Evolutionary conservation across 2,113 vertebrate genomes (phyloP), one percentile per base, ranked within the genome.

Genomic region (Girardinichthys multiradiatus): DNA sequence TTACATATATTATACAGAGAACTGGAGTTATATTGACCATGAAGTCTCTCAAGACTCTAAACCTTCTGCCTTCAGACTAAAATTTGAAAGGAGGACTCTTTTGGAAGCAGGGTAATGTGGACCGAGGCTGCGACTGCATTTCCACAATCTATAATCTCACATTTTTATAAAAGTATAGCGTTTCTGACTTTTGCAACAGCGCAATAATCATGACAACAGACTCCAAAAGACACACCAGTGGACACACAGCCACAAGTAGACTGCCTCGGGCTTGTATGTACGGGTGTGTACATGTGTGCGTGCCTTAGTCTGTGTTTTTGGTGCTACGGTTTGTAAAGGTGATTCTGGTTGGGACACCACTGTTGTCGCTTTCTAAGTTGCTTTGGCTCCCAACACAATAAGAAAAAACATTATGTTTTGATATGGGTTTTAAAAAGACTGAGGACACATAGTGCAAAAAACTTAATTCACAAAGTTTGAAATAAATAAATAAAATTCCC

Each of bases 1-100:
- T 88, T 87, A 80, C 74, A 90, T 82, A 71, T 85, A 87, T 88
- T 89, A 86, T 86, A 86, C 87, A 83, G 74, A 86, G 73, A 77
- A 79, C 81, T 76, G 63, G 67, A 85, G 71, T 85, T 45, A 19
- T 12, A 2, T 89, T 81, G 83, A 87, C 86, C 86, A 80, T 65
- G 58, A 74, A 80, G 62, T 74, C 79, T 90, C 82, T 85, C 4
- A 27, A 70, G 73, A 72, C 77, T 82, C 59, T 59, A 74, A 84
- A 84, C 81, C 80, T 81, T 89, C 82, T 77, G 73, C 85, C 80
- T 74, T 79, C 74, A 70, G 67, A 79, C 77, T 65, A 57, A 76
- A 79, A 79, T 76, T 35, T 77, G 24, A 81, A 77, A 70, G 76
- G 6, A 30, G 35, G 54, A 51, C 2, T 24, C 1, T 64, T 51